A percentile compares a stretch with the other conserved stretches of the same genome.
These are phyloP conservation scores for Epicauta chinensis DNA, from an alignment of 1,140 invertebrate genomes.

Conservation along the genomic window DNA sequence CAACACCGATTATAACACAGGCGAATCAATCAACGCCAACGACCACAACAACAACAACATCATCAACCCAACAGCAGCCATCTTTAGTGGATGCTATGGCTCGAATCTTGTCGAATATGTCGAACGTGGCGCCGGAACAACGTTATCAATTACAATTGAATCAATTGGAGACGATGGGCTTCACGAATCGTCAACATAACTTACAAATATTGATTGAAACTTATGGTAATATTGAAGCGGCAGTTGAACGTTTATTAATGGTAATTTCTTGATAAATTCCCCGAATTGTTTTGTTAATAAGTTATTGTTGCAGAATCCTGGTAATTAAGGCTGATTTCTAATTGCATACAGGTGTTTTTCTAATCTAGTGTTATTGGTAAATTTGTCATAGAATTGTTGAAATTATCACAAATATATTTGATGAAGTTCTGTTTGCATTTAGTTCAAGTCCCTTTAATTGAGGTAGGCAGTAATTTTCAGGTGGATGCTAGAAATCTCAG, in stretches of 20 bases:
- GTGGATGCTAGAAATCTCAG: too few relatives aligned
- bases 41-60: slow-evolving; percentile 35
- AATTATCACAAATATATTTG: too few relatives aligned
- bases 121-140: slow-evolving; percentile 78
- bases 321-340: too few relatives aligned
- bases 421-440: too few relatives aligned
- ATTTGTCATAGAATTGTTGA: too few relatives aligned
- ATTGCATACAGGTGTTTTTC: too few relatives aligned
- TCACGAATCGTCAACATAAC: slow-evolving; percentile 95
- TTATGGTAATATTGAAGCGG: slow-evolving; percentile 94
- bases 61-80: not conserved
- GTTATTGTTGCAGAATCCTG: too few relatives aligned
- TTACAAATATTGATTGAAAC: slow-evolving; percentile 92
- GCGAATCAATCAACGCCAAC: slow-evolving; percentile 26
- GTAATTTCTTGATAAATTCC: too few relatives aligned
- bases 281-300: too few relatives aligned
- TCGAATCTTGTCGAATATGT: slow-evolving; percentile 71
- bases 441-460: too few relatives aligned
- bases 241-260: slow-evolving; percentile 79
- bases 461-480: too few relatives aligned
- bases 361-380: too few relatives aligned
- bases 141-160: slow-evolving; percentile 91
- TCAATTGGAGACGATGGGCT: slow-evolving; percentile 93
- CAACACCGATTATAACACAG: not conserved
- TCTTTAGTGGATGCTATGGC: slow-evolving; percentile 58